Evolutionary conservation across 2,797 vertebrate species (phyloP).

Genomic region (Knipowitschia caucasica): DNA sequence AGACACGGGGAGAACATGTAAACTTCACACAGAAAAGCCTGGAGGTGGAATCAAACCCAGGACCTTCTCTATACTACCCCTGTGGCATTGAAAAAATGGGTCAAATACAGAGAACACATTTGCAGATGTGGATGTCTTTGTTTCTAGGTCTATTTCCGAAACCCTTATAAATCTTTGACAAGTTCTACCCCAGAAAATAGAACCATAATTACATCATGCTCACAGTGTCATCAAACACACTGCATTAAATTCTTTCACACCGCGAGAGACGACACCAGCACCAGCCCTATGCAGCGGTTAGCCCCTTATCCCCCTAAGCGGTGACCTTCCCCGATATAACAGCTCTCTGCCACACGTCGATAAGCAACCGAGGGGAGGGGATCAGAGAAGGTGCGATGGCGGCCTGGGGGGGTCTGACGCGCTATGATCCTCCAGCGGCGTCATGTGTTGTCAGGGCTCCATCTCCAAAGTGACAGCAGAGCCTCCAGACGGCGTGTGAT

Average conservation of each 20-base stretch:
- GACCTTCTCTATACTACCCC: too few species aligned
- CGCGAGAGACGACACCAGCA: background rate
- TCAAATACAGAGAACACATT: too few species aligned
- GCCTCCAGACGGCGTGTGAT: background rate
- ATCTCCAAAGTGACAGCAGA: slow-evolving; percentile 13
- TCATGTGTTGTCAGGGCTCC: slow-evolving; percentile 38
- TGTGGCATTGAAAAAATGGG: too few species aligned
- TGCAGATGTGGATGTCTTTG: too few species aligned
- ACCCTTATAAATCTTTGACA: too few species aligned
- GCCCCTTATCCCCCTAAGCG: slow-evolving; percentile 22
- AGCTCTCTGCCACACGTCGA: slow-evolving; percentile 43
- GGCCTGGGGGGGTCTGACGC: slow-evolving; percentile 46
- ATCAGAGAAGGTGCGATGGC: slow-evolving; percentile 54
- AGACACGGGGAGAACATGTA: too few species aligned
- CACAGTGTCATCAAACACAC: background rate
- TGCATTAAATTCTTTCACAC: background rate
- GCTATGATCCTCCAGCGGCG: slow-evolving; percentile 60
- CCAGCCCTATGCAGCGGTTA: slow-evolving; percentile 19
- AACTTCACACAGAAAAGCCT: too few species aligned
- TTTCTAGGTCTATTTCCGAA: too few species aligned
- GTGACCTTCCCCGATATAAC: slow-evolving; percentile 52
- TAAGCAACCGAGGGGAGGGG: slow-evolving; percentile 47
- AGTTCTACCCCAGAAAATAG: too few species aligned
- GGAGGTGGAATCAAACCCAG: too few species aligned
- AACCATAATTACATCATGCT: too few species aligned